Evolutionary conservation across 2,888 invertebrate species (phyloP), one percentile per base, ranked within the genome.

Genomic region (Halictus quadricinctus): DNA sequence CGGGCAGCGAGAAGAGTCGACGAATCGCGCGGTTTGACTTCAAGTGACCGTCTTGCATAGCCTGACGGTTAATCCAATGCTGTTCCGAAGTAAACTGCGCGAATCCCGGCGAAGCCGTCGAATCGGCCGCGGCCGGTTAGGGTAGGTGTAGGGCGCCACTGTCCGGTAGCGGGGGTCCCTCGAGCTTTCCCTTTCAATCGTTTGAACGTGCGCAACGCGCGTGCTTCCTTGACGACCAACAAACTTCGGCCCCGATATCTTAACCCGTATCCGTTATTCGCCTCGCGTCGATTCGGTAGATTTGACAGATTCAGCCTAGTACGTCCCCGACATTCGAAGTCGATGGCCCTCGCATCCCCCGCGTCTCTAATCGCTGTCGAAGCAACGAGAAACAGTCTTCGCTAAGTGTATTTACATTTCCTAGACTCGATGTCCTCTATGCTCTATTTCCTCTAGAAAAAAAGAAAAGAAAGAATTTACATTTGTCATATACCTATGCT

Each of bases 61-160:
- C 0, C n/a, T 12, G n/a, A 58, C 58, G 12, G 0, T 12, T n/a
- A 29, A 64, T 15, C 29, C 60, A n/a, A 29, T 15, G 29, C 29
- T 64, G 64, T 29, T 64, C 64, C 64, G 64, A 64, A 29, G 64
- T 29, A 29, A 15, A 64, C 64, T 64, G 64, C 64, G 64, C 64
- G 64, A 29, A 64, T 64, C 29, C 29, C 18, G 8, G 64, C 64
- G 15, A 64, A 64, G 18, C 15, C 29, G n/a, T 64, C 8, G 64
- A 64, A 64, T 64, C 64, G 29, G 64, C 29, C 29, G 29, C 36
- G 36, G 36, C 36, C 36, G 36, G 3, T 69, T 36, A 41, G 41
- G 66, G 41, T 69, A 69, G 58, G 10, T 21, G 58, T 69, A 69
- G 36, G 36, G 36, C 36, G 66, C 36, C 66, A 66, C 36, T 41